Percentiles rank a stretch among this genome's conserved stretches.
Evolutionary conservation across 2,113 vertebrate species (phyloP).

Genomic region (Dendrocopos noguchii): DNA sequence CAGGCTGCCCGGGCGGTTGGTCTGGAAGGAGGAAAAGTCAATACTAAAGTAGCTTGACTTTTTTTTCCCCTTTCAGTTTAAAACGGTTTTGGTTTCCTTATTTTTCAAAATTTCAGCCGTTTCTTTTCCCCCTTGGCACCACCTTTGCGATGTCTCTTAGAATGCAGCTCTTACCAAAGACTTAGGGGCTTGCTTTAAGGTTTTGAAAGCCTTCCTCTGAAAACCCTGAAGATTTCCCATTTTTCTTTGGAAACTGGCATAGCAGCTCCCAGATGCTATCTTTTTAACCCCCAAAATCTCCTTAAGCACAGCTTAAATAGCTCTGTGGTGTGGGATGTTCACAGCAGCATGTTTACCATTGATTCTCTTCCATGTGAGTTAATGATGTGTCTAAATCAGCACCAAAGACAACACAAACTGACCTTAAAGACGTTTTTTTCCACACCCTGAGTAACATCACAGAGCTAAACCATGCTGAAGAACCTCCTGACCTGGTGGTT

Average conservation of each 20-base stretch:
- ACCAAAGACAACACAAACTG: background rate
- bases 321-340: fast-evolving
- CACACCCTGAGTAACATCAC: fast-evolving
- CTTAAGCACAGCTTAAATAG: fast-evolving
- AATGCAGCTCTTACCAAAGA: background rate
- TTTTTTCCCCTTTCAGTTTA: no score
- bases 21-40: fast-evolving
- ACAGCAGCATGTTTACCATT: fast-evolving
- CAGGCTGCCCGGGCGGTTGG: background rate
- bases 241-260: background rate
- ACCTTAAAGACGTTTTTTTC: background rate
- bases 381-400: background rate
- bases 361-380: background rate
- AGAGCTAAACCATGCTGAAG: fast-evolving
- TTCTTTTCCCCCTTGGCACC: background rate
- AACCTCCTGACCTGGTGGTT: fast-evolving
- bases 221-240: background rate
- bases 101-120: fast-evolving
- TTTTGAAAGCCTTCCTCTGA: background rate
- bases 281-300: background rate
- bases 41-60: background rate
- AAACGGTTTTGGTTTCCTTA: background rate
- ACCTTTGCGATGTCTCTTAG: background rate
- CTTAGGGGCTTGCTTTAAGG: background rate
- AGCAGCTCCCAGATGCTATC: no score